These are phyloP conservation scores for Zingel zingel DNA, from an alignment of 2,113 vertebrate genomes.

Conservation along the genomic window DNA sequence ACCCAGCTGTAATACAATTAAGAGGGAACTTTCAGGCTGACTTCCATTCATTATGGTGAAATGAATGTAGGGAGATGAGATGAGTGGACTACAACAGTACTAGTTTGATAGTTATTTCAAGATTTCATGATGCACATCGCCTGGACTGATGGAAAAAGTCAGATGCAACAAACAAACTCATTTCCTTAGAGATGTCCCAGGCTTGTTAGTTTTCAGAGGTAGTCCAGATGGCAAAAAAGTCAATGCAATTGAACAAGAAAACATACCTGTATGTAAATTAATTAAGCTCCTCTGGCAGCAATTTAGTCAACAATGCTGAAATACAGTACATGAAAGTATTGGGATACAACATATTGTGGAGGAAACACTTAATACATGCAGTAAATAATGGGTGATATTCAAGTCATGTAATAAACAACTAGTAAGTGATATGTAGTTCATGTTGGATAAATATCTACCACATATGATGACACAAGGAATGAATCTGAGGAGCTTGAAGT, in stretches of 20 bases:
- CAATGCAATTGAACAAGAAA: constrained; percentile 63
- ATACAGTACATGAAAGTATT: constrained; percentile 55
- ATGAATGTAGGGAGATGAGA: constrained; percentile 73
- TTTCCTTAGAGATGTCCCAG: constrained; percentile 55
- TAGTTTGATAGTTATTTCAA: constrained; percentile 64
- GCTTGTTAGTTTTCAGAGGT: constrained; percentile 72
- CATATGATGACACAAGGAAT: not conserved
- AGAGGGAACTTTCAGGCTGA: constrained; percentile 68
- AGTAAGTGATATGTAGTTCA: constrained; percentile 37
- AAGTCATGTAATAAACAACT: constrained; percentile 55
- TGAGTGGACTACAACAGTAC: constrained; percentile 75
- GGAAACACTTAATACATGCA: constrained; percentile 39
- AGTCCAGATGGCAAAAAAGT: constrained; percentile 71
- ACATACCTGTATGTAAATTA: constrained; percentile 46
- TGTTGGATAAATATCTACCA: constrained; percentile 11
- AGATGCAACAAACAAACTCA: constrained; percentile 20
- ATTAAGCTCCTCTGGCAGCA: constrained; percentile 59
- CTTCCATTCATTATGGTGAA: constrained; percentile 60
- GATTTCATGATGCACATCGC: constrained; percentile 63
- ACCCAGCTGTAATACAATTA: constrained; percentile 64
- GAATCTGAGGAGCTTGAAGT: constrained; percentile 11
- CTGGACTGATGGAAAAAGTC: constrained; percentile 45
- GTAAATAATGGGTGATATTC: constrained; percentile 54
- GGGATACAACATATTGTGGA: constrained; percentile 42
- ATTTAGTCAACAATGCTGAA: constrained; percentile 71